Conservation (phyloP, 2,113 vertebrate species). For the Campylorhamphus procurvoides region DNA sequence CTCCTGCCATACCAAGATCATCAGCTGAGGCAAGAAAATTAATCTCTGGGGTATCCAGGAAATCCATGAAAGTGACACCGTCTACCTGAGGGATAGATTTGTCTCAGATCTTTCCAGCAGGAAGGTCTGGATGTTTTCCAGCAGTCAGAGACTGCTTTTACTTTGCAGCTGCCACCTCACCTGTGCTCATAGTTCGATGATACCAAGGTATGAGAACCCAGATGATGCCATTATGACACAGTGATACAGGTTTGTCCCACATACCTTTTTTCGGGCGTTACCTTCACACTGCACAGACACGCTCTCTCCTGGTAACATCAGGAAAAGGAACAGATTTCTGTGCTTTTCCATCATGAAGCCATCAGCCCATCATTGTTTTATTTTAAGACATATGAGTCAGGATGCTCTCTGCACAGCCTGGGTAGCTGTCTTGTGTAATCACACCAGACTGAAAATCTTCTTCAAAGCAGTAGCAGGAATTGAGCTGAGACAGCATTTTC, state of each 20-base stretch:
- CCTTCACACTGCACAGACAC: neutral
- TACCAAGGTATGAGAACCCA: neutral
- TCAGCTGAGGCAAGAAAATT: neutral
- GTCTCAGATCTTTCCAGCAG: neutral
- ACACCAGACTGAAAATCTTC: conserved; percentile 1
- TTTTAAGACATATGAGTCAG: conserved; percentile 7
- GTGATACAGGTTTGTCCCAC: neutral
- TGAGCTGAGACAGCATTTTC: neutral
- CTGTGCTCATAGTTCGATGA: neutral
- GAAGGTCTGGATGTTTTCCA: neutral
- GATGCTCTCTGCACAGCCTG: neutral
- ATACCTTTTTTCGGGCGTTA: neutral
- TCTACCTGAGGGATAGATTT: neutral
- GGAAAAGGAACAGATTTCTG: neutral
- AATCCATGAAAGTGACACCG: neutral
- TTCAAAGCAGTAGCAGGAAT: neutral
- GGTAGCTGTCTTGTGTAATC: neutral
- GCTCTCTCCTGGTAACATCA: neutral
- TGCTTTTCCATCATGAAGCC: neutral
- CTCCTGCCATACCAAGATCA: neutral
- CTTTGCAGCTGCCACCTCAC: neutral
- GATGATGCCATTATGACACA: neutral
- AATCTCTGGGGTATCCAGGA: neutral
- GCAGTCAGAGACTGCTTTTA: neutral
- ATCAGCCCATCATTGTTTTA: neutral